These are phyloP conservation scores for Phacellophora camtschatica DNA, from an alignment of 30 jellyfish, hydroid and myxozoan genomes.

Conservation along the genomic window DNA sequence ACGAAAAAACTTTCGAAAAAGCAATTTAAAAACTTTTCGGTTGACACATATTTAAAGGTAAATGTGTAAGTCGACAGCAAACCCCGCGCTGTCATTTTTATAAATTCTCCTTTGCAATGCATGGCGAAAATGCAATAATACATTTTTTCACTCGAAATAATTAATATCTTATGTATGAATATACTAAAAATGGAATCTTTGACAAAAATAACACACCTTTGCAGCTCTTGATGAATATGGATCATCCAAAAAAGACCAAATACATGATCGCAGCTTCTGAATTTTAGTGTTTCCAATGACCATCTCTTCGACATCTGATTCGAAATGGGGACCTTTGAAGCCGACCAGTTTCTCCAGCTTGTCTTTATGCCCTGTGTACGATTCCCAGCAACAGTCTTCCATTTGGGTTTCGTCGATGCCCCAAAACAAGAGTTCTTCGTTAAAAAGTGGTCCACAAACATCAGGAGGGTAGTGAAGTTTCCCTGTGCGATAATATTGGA, in stretches of 20 bases:
- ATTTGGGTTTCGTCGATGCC: conserved; percentile 91
- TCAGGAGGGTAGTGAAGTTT: conserved; percentile 88
- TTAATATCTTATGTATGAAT: too few species aligned
- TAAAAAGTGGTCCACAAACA: conserved; percentile 88
- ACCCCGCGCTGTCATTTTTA: too few species aligned
- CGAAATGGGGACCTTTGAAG: conserved; percentile 90
- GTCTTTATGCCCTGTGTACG: conserved; percentile 84
- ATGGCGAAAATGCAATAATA: too few species aligned
- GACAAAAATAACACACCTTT: conserved; percentile 79
- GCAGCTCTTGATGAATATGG: conserved; percentile 90
- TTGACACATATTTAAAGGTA: too few species aligned
- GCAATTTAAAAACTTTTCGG: too few species aligned
- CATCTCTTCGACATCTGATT: conserved; percentile 32
- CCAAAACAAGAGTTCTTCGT: conserved; percentile 83
- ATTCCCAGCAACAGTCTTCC: conserved; percentile 97
- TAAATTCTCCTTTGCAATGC: too few species aligned
- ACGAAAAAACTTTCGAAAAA: too few species aligned
- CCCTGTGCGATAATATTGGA: conserved; percentile 87
- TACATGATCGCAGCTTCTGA: conserved; percentile 33
- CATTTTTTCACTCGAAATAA: too few species aligned
- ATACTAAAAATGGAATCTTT: too few species aligned
- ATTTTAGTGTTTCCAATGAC: conserved; percentile 29
- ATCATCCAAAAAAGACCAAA: conserved; percentile 85
- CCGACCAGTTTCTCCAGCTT: conserved; percentile 85
- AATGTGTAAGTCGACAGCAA: too few species aligned